Base-by-base conservation (phyloP, 2,888 invertebrate genomes). In the Chironomus tentans region DNA sequence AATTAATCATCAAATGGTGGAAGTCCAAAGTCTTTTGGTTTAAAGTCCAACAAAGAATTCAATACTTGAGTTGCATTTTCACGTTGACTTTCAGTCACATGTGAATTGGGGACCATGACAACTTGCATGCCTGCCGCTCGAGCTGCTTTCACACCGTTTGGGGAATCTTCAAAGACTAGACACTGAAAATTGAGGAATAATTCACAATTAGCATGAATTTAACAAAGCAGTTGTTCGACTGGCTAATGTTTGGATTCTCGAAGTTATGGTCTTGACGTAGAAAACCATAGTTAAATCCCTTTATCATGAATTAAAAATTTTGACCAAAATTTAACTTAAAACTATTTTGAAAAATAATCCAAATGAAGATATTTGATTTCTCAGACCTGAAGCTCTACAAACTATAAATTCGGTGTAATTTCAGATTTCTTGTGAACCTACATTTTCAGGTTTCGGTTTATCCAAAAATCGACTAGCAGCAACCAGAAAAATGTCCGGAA, bases 151-250 rank as follows among this genome's bases (percentile, higher is more conserved):
- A 95, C 94, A 0, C 97, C 97, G 82, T 94, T 95, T 0, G 93
- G 92, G 0, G 97, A 92, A 84, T 97, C 97, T 85, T 97, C 97
- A 82, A 96, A 94, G 3, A 95, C 95, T 77, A 96, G 83, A 80
- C 93, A 93, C 90, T 91, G 84, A 50, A 85, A 81, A 7, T 79
- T 38, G 22, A 24, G 22, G 22, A 24, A 24, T 24, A 24, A 3
- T 24, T 2, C 22, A n/a, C n/a, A n/a, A n/a, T n/a, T n/a, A n/a
- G n/a, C n/a, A n/a, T n/a, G n/a, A n/a, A n/a, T n/a, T n/a, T n/a
- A n/a, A n/a, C n/a, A n/a, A n/a, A n/a, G n/a, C n/a, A n/a, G n/a
- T n/a, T n/a, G n/a, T n/a, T n/a, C n/a, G n/a, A n/a, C n/a, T n/a
- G n/a, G n/a, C n/a, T n/a, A n/a, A n/a, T n/a, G n/a, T n/a, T n/a